Percentiles rank a stretch among this genome's conserved stretches.
Conservation (phyloP, 1,140 invertebrate genomes). For the Halictus rubicundus region DNA sequence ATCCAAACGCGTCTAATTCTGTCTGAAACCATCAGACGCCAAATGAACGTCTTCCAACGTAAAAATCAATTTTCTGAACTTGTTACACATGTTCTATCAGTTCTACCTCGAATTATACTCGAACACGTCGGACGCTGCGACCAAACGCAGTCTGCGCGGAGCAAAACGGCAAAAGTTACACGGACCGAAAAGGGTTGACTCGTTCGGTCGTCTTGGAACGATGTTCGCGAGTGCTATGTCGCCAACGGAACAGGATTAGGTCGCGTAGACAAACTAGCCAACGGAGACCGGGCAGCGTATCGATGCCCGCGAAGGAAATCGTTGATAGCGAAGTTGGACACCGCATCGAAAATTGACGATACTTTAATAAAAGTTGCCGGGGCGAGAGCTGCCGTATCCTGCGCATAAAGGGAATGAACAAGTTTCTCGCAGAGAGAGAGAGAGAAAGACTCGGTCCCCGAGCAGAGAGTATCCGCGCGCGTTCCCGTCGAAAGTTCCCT, state of each 20-base stretch:
- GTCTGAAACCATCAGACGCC: no score
- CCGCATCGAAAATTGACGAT: slow-evolving; percentile 4
- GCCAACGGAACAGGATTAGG: neutral
- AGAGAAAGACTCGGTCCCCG: neutral
- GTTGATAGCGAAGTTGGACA: slow-evolving; percentile 2
- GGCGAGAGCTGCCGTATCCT: neutral
- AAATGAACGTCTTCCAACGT: no score
- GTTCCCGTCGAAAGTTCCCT: neutral
- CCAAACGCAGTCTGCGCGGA: no score
- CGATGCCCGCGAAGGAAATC: neutral
- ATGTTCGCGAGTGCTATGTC: no score
- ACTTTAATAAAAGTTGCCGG: neutral
- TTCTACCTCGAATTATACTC: no score
- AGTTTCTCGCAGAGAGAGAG: neutral
- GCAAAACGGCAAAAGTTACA: no score
- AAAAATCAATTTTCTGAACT: no score
- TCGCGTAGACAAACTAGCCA: neutral
- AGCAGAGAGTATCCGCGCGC: neutral
- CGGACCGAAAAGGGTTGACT: no score
- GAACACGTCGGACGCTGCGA: no score
- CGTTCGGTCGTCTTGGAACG: no score
- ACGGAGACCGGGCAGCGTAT: neutral
- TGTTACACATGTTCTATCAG: no score
- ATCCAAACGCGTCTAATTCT: no score
- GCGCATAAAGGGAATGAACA: neutral